Evolutionary conservation across 2,797 vertebrate species (phyloP), one percentile per base, ranked within the genome.

Genomic region (Menidia menidia): DNA sequence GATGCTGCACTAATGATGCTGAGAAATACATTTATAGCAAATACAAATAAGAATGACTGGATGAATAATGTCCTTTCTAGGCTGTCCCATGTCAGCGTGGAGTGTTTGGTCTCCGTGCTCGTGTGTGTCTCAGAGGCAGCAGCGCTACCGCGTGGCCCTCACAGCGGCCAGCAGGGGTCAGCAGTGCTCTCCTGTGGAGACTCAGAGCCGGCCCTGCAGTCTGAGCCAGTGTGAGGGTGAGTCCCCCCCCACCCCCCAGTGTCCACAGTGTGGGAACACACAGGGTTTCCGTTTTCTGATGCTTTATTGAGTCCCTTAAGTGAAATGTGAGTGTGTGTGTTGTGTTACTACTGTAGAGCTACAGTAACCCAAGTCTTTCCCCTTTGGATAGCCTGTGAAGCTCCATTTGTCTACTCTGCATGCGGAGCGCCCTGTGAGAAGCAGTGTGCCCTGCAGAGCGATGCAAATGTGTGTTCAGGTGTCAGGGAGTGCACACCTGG

Each of bases 61-160:
- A 15, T 43, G 5, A 31, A 54, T 4, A 3, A 11, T 44, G 45
- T 43, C 32, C 13, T n/a, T 12, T 16, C 10, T 87, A 91, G 90
- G 81, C 3, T 97, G 96, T 18, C 88, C 92, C 44, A 94, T 96
- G 96, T 95, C 95, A 0, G 47, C 87, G 42, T 97, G 96, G 97
- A 96, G 93, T 4, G 73, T 87, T 44, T 97, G 97, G 96, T 95
- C 94, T 0, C 39, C 0, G 4, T 97, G 96, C 62, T 95, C 95
- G 0, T 97, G 97, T 69, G 83, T 56, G 59, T 93, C 95, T 71
- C 93, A 87, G 39, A 88, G 90, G 70, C 95, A 95, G 85, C 95
- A 95, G 65, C 93, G 95, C 0, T 94, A 96, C 82, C 93, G 95
- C 16, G 93, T 94, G 1, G 93, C 95, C 31, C 91, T 92, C 3